Base-by-base conservation (phyloP, 1,140 invertebrate genomes). In the Dendrolimus kikuchii region DNA sequence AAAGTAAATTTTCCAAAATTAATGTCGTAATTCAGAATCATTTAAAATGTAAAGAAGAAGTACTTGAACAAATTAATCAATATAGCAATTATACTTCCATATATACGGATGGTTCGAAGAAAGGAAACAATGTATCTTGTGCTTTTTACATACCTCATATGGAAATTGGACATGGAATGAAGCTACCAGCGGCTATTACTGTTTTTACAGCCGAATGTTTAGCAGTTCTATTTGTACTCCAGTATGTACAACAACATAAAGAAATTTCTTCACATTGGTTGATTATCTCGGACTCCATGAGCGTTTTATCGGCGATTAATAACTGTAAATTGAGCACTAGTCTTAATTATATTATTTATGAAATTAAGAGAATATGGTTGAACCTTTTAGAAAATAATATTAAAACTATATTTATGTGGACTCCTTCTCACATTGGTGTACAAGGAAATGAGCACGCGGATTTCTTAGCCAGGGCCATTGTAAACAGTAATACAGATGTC, bases 391-490 rank as follows among this genome's bases (percentile, higher is more conserved):
- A 42, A 42, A 4, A 42, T 7, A 42, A 42, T 42, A 3, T 42
- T 42, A 7, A 42, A n/a, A n/a, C n/a, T 42, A 42, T 7, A 42
- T 42, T 42, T 42, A 42, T 42, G 41, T 42, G 41, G 41, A 42
- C 41, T 7, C 41, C 41, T 42, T 7, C 6, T n/a, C 41, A 42
- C n/a, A 42, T 42, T 42, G 41, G 41, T 42, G 41, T 42, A 7
- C 6, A 7, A 42, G 41, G 41, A 42, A 42, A 42, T n/a, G n/a
- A 42, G n/a, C 6, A 42, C 41, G 41, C 41, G n/a, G 41, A 42
- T 42, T 42, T 42, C 41, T 42, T 42, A n/a, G 41, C 41, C n/a
- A 42, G n/a, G n/a, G n/a, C 41, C n/a, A 42, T 42, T 42, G 41
- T 42, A 7, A n/a, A 42, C 41, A 42, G 41, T 42, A 42, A 42